Evolutionary conservation across 2,888 invertebrate genomes (phyloP).

Genomic region (Acanthosepion lycidas): DNA sequence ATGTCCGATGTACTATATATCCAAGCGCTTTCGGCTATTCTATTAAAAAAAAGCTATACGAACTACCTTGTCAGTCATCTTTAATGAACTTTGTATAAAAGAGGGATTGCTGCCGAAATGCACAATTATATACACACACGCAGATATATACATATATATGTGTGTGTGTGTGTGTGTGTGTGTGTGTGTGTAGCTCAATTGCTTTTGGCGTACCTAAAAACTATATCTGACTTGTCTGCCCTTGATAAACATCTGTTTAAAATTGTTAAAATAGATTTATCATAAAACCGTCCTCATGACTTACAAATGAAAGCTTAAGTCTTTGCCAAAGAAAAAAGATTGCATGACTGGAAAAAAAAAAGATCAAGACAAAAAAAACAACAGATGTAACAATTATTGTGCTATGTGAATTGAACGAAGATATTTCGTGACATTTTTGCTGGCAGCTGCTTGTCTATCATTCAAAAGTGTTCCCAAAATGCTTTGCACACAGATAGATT

Average conservation of each 20-base stretch:
- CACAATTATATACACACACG: too few relatives aligned
- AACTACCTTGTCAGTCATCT: too few relatives aligned
- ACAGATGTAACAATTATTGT: neutral
- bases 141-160: neutral
- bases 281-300: neutral
- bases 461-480: neutral
- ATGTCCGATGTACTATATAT: too few relatives aligned
- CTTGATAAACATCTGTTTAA: neutral
- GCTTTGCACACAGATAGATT: neutral
- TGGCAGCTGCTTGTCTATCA: neutral
- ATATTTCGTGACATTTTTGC: neutral
- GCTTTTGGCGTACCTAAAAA: neutral
- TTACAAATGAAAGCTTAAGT: neutral
- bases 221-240: neutral
- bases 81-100: too few relatives aligned
- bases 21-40: too few relatives aligned
- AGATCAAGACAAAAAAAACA: neutral
- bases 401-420: neutral
- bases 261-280: neutral
- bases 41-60: too few relatives aligned
- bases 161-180: too few relatives aligned
- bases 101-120: too few relatives aligned
- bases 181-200: too few relatives aligned
- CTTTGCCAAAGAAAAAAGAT: neutral
- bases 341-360: neutral